phyloP scores from a whole-genome alignment of 1,140 invertebrate species.

The Cataglyphis hispanica region DNA sequence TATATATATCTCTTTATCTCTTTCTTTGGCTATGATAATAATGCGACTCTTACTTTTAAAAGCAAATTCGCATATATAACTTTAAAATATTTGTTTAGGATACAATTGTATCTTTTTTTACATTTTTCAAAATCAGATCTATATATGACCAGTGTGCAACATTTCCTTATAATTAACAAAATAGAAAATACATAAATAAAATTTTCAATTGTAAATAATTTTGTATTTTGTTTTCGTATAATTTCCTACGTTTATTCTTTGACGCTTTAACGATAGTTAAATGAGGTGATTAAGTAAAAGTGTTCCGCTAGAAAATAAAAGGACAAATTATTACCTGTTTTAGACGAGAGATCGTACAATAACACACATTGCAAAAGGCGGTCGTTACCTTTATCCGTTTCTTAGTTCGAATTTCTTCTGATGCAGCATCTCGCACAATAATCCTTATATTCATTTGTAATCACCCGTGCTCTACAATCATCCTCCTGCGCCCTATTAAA shows the following conservation, averaged over 20 bases:
- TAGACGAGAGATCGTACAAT: background rate
- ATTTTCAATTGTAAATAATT: background rate
- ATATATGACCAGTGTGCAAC: background rate
- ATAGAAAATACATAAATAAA: background rate
- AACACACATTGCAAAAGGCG: background rate
- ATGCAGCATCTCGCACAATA: slow-evolving; percentile 5
- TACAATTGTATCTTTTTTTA: background rate
- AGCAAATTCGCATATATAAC: background rate
- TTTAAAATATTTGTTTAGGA: slow-evolving; percentile 12
- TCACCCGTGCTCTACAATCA: background rate
- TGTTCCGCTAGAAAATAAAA: background rate
- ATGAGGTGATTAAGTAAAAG: background rate
- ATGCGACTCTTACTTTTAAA: background rate
- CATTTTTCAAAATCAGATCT: background rate
- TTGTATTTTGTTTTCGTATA: background rate
- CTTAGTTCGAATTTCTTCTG: slow-evolving; percentile 49
- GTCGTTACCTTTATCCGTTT: background rate
- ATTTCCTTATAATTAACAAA: background rate
- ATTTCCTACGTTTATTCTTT: slow-evolving; percentile 17
- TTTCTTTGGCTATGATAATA: background rate
- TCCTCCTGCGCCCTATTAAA: slow-evolving; percentile 9
- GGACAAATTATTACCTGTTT: too few relatives aligned
- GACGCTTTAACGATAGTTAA: background rate
- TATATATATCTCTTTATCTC: too few relatives aligned
- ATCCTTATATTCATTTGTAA: background rate